These are phyloP conservation scores for Siphamia tubifer DNA, from an alignment of 2,113 vertebrate genomes.

Conservation along the genomic window DNA sequence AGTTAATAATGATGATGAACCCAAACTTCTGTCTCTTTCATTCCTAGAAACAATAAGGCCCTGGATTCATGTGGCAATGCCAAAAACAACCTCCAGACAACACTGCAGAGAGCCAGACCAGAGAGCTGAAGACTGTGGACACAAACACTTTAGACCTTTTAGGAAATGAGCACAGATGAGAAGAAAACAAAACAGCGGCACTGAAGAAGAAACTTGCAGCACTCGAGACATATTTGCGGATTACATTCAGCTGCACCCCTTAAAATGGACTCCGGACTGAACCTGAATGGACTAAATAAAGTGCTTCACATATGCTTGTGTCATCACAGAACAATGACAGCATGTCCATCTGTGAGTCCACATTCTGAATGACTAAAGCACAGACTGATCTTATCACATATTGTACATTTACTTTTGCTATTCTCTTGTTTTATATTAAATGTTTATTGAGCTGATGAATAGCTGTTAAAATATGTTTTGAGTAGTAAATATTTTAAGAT, in stretches of 20 bases:
- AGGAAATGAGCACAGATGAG: background rate
- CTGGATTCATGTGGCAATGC: slow-evolving; percentile 86
- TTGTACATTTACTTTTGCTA: slow-evolving; percentile 19
- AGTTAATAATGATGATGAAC: background rate
- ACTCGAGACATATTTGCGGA: background rate
- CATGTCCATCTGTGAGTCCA: too few relatives aligned
- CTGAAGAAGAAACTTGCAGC: background rate
- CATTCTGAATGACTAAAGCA: background rate
- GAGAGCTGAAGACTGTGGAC: slow-evolving; percentile 61
- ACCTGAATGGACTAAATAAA: slow-evolving; percentile 12
- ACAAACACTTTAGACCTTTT: slow-evolving; percentile 14
- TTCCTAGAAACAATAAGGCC: slow-evolving; percentile 83
- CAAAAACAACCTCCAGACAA: slow-evolving; percentile 86
- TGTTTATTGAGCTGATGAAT: slow-evolving; percentile 6
- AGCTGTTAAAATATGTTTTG: slow-evolving; percentile 11
- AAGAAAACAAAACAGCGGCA: background rate
- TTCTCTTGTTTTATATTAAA: slow-evolving; percentile 25
- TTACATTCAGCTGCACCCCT: background rate
- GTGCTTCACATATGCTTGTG: background rate
- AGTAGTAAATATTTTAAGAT: background rate
- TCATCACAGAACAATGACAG: slow-evolving; percentile 4
- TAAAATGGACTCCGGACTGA: slow-evolving; percentile 9
- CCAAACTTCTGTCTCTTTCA: background rate
- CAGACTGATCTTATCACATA: background rate
- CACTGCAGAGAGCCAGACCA: slow-evolving; percentile 70